phyloP scores from a whole-genome alignment of 2,888 invertebrate species.

The Lithophane ornitopus region DNA sequence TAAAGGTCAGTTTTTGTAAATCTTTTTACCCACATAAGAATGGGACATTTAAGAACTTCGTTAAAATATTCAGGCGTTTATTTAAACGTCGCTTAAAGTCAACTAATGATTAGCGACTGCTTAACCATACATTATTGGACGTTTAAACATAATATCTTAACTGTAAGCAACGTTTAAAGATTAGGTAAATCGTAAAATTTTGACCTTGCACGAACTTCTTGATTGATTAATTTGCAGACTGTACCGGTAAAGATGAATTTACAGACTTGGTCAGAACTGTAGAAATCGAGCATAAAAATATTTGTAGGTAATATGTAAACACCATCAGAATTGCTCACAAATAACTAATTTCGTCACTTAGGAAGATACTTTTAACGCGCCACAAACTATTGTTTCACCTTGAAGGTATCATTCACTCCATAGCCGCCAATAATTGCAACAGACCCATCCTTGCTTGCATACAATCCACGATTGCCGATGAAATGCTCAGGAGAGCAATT shows the following conservation, averaged over 20 bases:
- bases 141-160: background rate
- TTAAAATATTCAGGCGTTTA: background rate
- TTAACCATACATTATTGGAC: background rate
- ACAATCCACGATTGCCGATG: slow-evolving; percentile 81
- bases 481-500: slow-evolving; percentile 79
- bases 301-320: background rate
- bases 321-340: background rate
- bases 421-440: slow-evolving; percentile 63
- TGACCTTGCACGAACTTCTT: background rate
- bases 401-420: slow-evolving; percentile 72
- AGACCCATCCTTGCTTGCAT: slow-evolving; percentile 74
- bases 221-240: background rate
- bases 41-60: background rate
- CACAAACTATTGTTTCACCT: slow-evolving; percentile 3
- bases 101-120: background rate
- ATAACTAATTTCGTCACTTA: background rate
- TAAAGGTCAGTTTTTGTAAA: background rate
- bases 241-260: background rate
- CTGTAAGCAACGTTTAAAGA: background rate
- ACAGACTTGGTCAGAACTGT: background rate
- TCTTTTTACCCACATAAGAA: background rate
- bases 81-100: background rate
- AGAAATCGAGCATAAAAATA: background rate
- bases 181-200: background rate
- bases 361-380: background rate